Evolutionary conservation across 1,140 invertebrate genomes (phyloP).

Genomic region (Leptonema lineaticorne): DNA sequence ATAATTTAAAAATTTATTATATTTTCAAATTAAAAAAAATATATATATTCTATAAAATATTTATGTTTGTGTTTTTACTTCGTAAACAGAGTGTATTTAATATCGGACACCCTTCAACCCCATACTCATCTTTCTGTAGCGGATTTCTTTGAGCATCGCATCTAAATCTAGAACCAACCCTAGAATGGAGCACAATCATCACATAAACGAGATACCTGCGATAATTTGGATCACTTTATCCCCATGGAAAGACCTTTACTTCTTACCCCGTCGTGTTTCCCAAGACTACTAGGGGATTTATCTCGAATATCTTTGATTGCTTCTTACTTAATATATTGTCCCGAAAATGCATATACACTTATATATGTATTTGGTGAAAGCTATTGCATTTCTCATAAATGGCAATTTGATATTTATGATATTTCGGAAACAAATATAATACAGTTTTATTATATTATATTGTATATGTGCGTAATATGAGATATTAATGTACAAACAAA

Average conservation of each 20-base stretch:
- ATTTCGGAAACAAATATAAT: too few species aligned
- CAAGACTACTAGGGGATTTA: slow-evolving; percentile 12
- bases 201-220: slow-evolving; percentile 28
- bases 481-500: not conserved
- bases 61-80: not conserved
- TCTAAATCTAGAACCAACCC: not conserved
- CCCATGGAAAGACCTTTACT: not conserved
- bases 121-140: too few species aligned
- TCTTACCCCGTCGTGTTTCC: slow-evolving; percentile 1
- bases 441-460: not conserved
- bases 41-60: not conserved
- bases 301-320: slow-evolving; percentile 24
- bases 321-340: slow-evolving; percentile 19
- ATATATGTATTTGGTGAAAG: not conserved
- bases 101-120: not conserved
- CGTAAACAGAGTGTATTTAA: not conserved
- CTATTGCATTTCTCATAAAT: not conserved
- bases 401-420: too few species aligned
- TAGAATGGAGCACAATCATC: slow-evolving; percentile 8
- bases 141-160: not conserved
- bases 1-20: too few species aligned
- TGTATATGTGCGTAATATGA: not conserved
- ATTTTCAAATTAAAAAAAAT: not conserved
- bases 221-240: slow-evolving; percentile 30
- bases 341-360: not conserved